A percentile compares a stretch with the other conserved stretches of the same genome.
phyloP scores from a whole-genome alignment of 2,113 vertebrate genomes.

The Solenodon paradoxus region DNA sequence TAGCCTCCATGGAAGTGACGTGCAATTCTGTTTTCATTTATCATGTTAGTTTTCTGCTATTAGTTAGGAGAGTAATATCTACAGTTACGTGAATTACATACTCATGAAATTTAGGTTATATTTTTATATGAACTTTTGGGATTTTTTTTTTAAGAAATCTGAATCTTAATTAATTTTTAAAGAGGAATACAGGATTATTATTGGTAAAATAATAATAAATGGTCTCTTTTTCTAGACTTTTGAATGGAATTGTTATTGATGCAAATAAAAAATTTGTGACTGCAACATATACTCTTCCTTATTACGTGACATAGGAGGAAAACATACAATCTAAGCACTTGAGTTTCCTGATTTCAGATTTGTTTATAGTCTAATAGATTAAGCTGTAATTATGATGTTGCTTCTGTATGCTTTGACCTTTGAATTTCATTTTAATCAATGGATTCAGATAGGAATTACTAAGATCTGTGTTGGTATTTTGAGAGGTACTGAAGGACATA shows the following conservation, averaged over 20 bases:
- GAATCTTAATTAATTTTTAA: too few relatives aligned
- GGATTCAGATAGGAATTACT: not conserved
- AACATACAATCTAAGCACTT: not conserved
- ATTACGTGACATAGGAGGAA: not conserved
- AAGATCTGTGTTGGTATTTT: not conserved
- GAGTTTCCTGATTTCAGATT: not conserved
- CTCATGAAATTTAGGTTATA: not conserved
- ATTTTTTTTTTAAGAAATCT: too few relatives aligned
- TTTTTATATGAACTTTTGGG: constrained; percentile 4
- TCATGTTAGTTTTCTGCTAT: not conserved
- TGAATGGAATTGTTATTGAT: not conserved
- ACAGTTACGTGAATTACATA: not conserved
- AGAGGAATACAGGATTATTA: not conserved
- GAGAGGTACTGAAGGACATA: not conserved
- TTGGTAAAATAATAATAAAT: not conserved
- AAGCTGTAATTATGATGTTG: not conserved
- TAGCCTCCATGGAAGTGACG: not conserved
- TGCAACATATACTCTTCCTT: not conserved
- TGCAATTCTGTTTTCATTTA: constrained; percentile 4
- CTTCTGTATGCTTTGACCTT: not conserved
- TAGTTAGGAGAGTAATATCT: not conserved
- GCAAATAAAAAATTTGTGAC: not conserved
- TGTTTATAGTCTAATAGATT: not conserved
- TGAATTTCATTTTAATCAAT: constrained; percentile 42
- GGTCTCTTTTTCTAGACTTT: not conserved